These are phyloP conservation scores for Periophthalmodon schlosseri DNA, from an alignment of 2,113 vertebrate genomes.

Conservation along the genomic window DNA sequence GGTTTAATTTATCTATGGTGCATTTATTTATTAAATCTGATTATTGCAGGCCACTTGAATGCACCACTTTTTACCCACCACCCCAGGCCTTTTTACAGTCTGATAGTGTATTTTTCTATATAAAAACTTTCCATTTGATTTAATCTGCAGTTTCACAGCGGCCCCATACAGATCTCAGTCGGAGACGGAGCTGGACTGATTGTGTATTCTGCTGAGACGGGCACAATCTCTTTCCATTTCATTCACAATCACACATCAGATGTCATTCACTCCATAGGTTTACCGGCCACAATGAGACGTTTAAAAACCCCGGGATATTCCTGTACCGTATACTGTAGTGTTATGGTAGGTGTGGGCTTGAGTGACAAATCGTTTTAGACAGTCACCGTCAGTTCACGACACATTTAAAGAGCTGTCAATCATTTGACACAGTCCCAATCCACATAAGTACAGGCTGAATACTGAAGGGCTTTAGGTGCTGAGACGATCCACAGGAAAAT, in stretches of 20 bases:
- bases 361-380: slow-evolving; percentile 39
- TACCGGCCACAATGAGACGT: slow-evolving; percentile 7
- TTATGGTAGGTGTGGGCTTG: background rate
- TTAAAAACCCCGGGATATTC: background rate
- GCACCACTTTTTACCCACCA: background rate
- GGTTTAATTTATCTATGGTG: background rate
- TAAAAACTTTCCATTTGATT: background rate
- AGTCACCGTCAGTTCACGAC: slow-evolving; percentile 32
- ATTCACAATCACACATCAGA: slow-evolving; percentile 49
- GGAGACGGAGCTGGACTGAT: slow-evolving; percentile 17
- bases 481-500: too few species aligned
- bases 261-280: slow-evolving; percentile 32
- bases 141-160: background rate
- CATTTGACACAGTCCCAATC: slow-evolving; percentile 32
- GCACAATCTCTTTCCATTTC: slow-evolving; percentile 35
- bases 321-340: background rate
- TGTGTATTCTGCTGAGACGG: slow-evolving; percentile 52
- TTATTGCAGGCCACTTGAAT: background rate
- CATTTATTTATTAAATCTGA: background rate
- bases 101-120: background rate
- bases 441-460: background rate
- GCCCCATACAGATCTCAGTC: background rate
- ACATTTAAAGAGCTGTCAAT: slow-evolving; percentile 50
- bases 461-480: background rate
- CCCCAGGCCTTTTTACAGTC: background rate